A percentile compares a stretch with the other conserved stretches of the same genome.
Evolutionary conservation across 2,113 vertebrate species (phyloP).

Genomic region (Mus pahari): DNA sequence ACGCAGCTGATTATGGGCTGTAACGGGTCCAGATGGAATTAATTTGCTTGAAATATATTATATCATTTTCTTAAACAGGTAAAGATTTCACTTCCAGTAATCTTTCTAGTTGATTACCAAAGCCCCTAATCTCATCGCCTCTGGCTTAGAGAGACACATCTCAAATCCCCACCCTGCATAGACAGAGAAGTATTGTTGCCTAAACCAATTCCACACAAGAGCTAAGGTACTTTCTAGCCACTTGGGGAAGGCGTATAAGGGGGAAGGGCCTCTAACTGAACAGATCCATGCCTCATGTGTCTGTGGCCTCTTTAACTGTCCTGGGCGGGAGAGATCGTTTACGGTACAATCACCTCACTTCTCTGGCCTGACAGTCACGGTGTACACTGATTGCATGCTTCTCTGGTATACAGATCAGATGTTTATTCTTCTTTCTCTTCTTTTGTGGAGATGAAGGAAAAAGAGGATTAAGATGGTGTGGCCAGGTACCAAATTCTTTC

Average conservation of each 20-base stretch:
- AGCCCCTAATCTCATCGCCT: conserved; percentile 86
- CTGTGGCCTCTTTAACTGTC: background rate
- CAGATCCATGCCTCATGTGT: background rate
- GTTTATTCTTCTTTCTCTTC: background rate
- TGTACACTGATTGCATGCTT: background rate
- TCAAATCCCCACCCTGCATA: conserved; percentile 52
- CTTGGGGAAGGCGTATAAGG: background rate
- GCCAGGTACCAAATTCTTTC: background rate
- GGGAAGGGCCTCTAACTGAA: background rate
- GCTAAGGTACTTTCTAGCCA: background rate
- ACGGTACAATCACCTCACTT: background rate
- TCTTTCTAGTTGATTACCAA: conserved; percentile 83
- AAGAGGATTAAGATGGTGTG: background rate
- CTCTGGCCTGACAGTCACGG: background rate
- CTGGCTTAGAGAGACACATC: conserved; percentile 60
- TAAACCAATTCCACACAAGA: background rate
- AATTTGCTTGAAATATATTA: conserved; percentile 85
- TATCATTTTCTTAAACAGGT: conserved; percentile 85
- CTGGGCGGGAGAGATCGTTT: background rate
- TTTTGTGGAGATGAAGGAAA: no score
- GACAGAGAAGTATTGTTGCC: conserved; percentile 64
- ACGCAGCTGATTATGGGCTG: conserved; percentile 83
- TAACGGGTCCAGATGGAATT: conserved; percentile 85
- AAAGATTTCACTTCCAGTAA: conserved; percentile 84
- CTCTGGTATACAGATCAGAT: background rate